Base-by-base conservation (phyloP, 2,797 vertebrate species). In the Muscicapa striata region DNA sequence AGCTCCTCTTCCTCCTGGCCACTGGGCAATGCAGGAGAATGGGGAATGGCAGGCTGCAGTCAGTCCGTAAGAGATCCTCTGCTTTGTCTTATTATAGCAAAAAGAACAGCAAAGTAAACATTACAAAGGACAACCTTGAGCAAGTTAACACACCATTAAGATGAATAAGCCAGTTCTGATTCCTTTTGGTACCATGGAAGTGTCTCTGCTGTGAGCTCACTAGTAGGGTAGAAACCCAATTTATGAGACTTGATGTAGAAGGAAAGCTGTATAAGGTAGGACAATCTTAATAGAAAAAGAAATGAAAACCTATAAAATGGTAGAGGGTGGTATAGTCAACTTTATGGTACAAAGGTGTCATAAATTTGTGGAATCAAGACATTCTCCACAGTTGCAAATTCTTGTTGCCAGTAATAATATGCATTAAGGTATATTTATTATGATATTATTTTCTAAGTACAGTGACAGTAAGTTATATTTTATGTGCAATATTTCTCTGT, bases 11-110 rank as follows among this genome's bases (percentile, higher is more conserved):
- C 51, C 10, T 61, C 17, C 26, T 40, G 30, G 6, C 4, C 13
- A 7, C 13, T 1, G 4, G 38, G 10, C 22, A 15, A 19, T 2
- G 13, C 24, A 30, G 5, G 4, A 6, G 4, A 4, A 12, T 52
- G 27, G 15, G 2, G 13, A 91, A 40, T 12, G 11, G 10, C 6
- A 20, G 61, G 27, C 34, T 58, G 34, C 3, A 22, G 20, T 68
- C 30, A 43, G 22, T 32, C 38, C 3, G 1, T 15, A 49, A 34
- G 16, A 70, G 7, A 57, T 75, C 18, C 20, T 63, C 48, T 74
- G n/a, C 20, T 92, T 90, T 72, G 26, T 72, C 58, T 81, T 51
- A 64, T 69, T 64, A 4, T 3, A 75, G 43, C 34, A 77, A 74
- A 70, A 40, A 68, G 0, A 1, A 34, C 54, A 81, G 24, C 36